A percentile compares a stretch with the other conserved stretches of the same genome.
Evolutionary conservation across 2,797 vertebrate species (phyloP).

Genomic region (Echiichthys vipera): DNA sequence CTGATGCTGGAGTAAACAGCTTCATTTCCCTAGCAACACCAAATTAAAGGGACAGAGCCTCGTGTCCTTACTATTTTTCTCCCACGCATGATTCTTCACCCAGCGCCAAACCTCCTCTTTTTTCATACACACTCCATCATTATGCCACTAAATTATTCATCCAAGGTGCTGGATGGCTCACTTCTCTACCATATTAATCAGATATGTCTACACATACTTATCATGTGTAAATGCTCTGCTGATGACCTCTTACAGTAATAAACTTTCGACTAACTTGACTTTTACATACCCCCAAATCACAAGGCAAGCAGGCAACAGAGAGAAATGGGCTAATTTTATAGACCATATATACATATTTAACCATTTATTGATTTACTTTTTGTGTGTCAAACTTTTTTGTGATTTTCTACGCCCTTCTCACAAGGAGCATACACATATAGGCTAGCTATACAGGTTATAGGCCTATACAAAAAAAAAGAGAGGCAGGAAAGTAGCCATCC

Average conservation of each 20-base stretch:
- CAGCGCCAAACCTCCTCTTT: constrained; percentile 16
- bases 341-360: no score
- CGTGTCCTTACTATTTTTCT: constrained; percentile 44
- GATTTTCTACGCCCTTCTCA: no score
- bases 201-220: background rate
- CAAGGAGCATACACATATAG: no score
- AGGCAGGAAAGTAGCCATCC: no score
- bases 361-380: no score
- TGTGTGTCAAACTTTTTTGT: no score
- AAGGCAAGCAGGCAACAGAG: background rate
- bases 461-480: no score
- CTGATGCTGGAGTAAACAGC: constrained; percentile 77
- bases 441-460: no score
- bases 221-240: background rate
- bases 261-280: background rate
- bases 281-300: background rate
- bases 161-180: constrained; percentile 18
- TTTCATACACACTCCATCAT: constrained; percentile 21
- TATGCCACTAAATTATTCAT: constrained; percentile 50
- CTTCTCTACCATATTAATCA: constrained; percentile 27
- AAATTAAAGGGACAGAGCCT: constrained; percentile 80
- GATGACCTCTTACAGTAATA: constrained; percentile 2
- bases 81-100: constrained; percentile 30
- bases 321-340: background rate
- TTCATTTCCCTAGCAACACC: constrained; percentile 85